phyloP scores from a whole-genome alignment of 2,113 vertebrate species.

The Pogonocichla stellata region DNA sequence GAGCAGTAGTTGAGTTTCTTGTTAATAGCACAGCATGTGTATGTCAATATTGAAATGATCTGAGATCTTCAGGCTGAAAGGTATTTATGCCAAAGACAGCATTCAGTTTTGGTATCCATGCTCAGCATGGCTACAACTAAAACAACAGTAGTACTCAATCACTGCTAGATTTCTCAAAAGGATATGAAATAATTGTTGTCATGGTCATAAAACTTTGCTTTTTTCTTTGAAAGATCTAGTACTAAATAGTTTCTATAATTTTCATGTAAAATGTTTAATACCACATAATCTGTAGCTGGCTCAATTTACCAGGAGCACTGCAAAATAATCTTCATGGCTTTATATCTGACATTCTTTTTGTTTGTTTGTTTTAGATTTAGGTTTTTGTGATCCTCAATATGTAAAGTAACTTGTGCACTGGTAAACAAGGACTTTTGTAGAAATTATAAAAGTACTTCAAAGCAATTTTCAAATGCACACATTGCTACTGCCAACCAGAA shows the following conservation, averaged over 20 bases:
- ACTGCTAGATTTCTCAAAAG: background rate
- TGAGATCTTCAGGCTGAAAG: background rate
- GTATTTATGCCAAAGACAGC: background rate
- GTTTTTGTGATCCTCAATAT: background rate
- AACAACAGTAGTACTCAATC: background rate
- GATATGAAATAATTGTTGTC: background rate
- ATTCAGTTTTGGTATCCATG: background rate
- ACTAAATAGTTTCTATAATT: background rate
- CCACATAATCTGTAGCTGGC: background rate
- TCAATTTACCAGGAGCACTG: background rate
- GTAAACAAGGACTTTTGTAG: background rate
- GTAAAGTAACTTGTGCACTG: background rate
- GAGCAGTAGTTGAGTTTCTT: background rate
- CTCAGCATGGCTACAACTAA: background rate
- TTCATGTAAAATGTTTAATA: background rate
- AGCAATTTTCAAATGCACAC: background rate
- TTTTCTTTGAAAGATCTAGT: background rate
- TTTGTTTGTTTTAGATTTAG: background rate
- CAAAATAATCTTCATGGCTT: background rate
- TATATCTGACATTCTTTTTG: background rate
- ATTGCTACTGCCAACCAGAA: background rate
- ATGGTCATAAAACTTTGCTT: background rate
- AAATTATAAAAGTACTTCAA: slow-evolving; percentile 2
- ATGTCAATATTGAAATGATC: background rate
- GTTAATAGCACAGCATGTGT: background rate